Conservation (phyloP, 2,888 invertebrate genomes). For the Palloptera scutellata region DNA sequence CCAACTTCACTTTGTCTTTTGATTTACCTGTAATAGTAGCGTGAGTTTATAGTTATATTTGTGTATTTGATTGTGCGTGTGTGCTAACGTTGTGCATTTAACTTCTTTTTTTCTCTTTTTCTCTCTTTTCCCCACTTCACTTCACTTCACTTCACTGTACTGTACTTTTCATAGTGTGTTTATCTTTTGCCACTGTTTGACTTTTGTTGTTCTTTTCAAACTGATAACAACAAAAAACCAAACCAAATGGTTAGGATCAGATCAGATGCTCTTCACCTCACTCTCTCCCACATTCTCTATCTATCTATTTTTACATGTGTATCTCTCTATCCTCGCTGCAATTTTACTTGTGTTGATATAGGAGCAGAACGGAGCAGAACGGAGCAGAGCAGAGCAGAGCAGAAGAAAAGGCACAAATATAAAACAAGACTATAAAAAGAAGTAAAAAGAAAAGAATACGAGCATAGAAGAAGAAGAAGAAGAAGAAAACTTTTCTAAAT, state of each 20-base stretch:
- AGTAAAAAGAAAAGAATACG: slow-evolving; percentile 17
- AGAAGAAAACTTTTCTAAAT: slow-evolving; percentile 27
- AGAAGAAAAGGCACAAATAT: slow-evolving; percentile 20
- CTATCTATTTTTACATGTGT: background rate
- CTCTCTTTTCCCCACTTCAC: background rate
- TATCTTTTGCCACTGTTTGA: slow-evolving; percentile 33
- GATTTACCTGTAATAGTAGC: slow-evolving; percentile 16
- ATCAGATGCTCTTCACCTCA: background rate
- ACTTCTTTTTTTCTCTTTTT: too few relatives aligned
- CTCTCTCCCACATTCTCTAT: background rate
- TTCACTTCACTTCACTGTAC: too few relatives aligned
- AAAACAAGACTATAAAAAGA: slow-evolving; percentile 22
- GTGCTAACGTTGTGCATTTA: background rate
- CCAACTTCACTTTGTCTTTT: slow-evolving; percentile 30
- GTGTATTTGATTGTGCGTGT: background rate
- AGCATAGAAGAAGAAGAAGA: slow-evolving; percentile 21
- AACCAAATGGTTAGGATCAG: background rate
- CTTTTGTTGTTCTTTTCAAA: slow-evolving; percentile 32
- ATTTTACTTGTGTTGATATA: background rate
- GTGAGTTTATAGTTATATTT: background rate
- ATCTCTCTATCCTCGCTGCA: too few relatives aligned
- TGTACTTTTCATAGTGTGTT: slow-evolving; percentile 16
- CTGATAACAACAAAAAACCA: slow-evolving; percentile 14
- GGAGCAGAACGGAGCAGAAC: too few relatives aligned
- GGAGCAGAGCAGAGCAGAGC: too few relatives aligned